Base-by-base conservation (phyloP, 2,888 invertebrate species). In the Magallana nippona region DNA sequence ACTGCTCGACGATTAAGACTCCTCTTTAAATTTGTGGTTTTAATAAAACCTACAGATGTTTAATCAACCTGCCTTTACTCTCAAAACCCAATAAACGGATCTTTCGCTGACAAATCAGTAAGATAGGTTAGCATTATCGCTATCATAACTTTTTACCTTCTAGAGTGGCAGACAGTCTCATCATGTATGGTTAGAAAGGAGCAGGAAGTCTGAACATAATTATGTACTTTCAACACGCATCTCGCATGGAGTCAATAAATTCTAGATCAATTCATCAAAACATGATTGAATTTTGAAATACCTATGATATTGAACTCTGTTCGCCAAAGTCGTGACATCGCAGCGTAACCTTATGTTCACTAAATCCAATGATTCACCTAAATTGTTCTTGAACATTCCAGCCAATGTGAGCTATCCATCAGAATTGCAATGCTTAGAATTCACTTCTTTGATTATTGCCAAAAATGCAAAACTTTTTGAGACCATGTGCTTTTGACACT, bases 21-120 rank as follows among this genome's bases (percentile, higher is more conserved):
- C 71, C 27, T 71, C 71, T 71, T 71, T 71, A 71, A 71, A 71
- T 71, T 71, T 71, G 71, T 71, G 71, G 71, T 71, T 71, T 71
- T 71, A 27, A 71, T 27, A 63, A 71, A 71, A 71, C 71, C 15
- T 71, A 71, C 71, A 71, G 71, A 71, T 71, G 71, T 71, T 71
- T 71, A 71, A 71, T 71, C 71, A 71, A 71, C 32, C 71, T 71
- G 32, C 13, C 71, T 71, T 71, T 15, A 71, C 71, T 71, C 71
- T 22, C 71, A 71, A 44, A 44, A 71, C 27, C 71, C 32, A 32
- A 71, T 71, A 11, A 71, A 71, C 22, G 71, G 22, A 27, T 32
- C 27, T 3, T 32, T 32, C 10, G 71, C 32, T 27, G 32, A 71
- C 32, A 22, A 27, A 27, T 71, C 71, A n/a, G 10, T 17, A 19